Evolutionary conservation across 2,797 vertebrate species (phyloP).

Genomic region (Xyrichtys novacula): DNA sequence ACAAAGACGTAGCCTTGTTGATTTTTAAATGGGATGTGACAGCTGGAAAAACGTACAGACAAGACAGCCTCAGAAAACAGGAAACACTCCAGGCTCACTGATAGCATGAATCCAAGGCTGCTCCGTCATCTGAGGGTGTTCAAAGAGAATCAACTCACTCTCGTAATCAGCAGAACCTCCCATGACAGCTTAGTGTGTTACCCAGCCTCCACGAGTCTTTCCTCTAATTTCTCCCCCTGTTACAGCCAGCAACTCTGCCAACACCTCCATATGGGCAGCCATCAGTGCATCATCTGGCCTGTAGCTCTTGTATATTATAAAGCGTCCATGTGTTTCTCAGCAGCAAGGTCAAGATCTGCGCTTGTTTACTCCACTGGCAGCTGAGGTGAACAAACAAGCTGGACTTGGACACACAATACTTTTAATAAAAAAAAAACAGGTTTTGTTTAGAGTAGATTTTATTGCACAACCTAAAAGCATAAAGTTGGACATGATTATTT

Average conservation of each 20-base stretch:
- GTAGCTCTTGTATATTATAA: constrained; percentile 47
- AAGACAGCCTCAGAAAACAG: constrained; percentile 5
- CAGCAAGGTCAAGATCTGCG: constrained; percentile 61
- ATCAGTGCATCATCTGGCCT: constrained; percentile 40
- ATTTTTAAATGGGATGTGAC: constrained; percentile 58
- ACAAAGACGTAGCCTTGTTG: constrained; percentile 47
- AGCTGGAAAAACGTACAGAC: constrained; percentile 28
- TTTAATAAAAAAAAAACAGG: fast-evolving
- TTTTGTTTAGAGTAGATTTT: background rate
- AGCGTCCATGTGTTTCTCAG: constrained; percentile 52
- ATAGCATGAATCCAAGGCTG: constrained; percentile 10
- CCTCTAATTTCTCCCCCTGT: constrained; percentile 16
- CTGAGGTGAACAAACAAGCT: constrained; percentile 43
- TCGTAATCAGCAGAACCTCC: constrained; percentile 38
- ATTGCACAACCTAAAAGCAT: background rate
- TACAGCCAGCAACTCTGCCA: constrained; percentile 20
- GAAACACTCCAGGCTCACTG: constrained; percentile 12
- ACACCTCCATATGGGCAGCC: constrained; percentile 33
- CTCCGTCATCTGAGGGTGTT: constrained; percentile 14
- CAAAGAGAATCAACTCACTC: constrained; percentile 24
- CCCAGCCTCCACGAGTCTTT: constrained; percentile 12
- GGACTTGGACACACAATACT: constrained; percentile 29
- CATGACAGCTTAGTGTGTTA: constrained; percentile 14
- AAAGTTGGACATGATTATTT: background rate
- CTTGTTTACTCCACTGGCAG: constrained; percentile 49